Base-by-base conservation (phyloP, 2,113 vertebrate species). In the Neolamprologus cancellatus region DNA sequence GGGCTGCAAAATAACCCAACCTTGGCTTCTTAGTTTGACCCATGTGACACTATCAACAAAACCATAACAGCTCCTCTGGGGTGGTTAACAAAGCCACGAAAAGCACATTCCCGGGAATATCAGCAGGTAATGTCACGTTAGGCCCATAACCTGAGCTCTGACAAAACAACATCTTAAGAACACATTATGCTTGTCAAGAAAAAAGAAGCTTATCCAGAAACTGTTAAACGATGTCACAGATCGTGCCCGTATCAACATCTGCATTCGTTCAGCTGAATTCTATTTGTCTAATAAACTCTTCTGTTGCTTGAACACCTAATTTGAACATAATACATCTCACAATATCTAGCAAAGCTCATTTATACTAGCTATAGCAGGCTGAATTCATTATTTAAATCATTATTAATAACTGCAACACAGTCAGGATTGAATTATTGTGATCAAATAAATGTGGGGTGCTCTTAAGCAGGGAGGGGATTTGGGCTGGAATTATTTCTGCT, bases 331-430 rank as follows among this genome's bases (percentile, higher is more conserved):
- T 66, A 23, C 18, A 20, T 17, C 30, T n/a, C 12, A 71, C 74
- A 66, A 50, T 54, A 36, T 78, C 25, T 53, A 55, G 41, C 78
- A 85, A 53, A 76, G 20, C 17, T 18, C 69, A 81, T 89, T 83
- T 83, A 84, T 14, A 44, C 14, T 36, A 55, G 81, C 44, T 52
- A 85, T 74, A 55, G 79, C 23, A 54, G 39, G n/a, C 66, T 36
- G 17, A 66, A 81, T 79, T 81, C 13, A 59, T 84, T 83, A 85
- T 85, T 86, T 64, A 80, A 89, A 83, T 81, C 84, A 55, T 23
- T 69, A 84, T 89, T 86, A 89, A 89, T 82, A 76, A 79, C 30
- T 46, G 76, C 44, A 46, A 59, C 34, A 82, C 30, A 44, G 15
- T 89, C 57, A 6, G 78, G 57, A 53, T 54, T 83, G 74, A 88